Percentiles rank a stretch among this genome's conserved stretches.
Conservation (phyloP, 2,113 vertebrate species). For the Spheniscus mendiculus region DNA sequence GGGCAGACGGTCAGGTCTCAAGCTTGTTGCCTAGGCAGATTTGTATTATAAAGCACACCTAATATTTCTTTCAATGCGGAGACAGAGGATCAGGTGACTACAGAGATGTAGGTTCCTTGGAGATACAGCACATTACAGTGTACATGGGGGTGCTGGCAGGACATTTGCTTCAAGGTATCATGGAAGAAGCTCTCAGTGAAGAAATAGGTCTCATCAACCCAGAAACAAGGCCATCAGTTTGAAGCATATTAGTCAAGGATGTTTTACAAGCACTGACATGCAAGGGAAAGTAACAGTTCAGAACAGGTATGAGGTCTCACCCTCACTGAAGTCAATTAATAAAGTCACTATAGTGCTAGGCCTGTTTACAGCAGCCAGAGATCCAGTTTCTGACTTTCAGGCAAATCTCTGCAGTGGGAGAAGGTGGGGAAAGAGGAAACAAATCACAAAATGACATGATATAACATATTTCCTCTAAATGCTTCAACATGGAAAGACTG, state of each 20-base stretch:
- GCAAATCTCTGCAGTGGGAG: neutral
- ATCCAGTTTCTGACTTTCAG: neutral
- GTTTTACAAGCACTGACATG: neutral
- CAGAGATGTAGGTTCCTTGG: neutral
- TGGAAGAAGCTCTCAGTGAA: neutral
- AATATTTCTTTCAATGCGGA: neutral
- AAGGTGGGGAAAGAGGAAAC: neutral
- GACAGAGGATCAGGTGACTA: neutral
- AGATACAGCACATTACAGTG: neutral
- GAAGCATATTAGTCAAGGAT: neutral
- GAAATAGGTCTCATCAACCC: neutral
- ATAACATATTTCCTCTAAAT: neutral
- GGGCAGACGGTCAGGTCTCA: neutral
- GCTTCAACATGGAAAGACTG: neutral
- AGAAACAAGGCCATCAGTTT: neutral
- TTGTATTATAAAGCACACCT: neutral
- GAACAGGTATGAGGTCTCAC: neutral
- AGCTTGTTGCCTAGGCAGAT: neutral
- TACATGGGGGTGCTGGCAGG: accelerated
- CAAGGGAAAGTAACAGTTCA: neutral
- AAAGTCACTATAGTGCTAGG: neutral
- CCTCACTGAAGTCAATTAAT: neutral
- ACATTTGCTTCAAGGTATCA: neutral
- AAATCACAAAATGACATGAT: neutral
- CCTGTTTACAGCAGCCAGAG: neutral